Base-by-base conservation (phyloP, 1,140 invertebrate species). In the Lysiphlebus fabarum region DNA sequence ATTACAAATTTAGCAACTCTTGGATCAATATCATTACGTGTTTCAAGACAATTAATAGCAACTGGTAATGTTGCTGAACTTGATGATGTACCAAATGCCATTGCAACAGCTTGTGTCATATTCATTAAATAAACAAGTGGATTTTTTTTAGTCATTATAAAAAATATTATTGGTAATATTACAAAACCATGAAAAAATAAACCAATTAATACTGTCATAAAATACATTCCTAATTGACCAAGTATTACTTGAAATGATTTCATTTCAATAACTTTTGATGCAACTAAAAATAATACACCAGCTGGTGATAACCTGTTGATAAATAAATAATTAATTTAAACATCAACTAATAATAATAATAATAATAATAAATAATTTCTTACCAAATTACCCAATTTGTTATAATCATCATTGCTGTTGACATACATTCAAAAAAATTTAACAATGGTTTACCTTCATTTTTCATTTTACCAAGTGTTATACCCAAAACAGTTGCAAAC, bases 1-100 rank as follows among this genome's bases (percentile, higher is more conserved):
- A 94, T 81, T 2, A 92, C 90, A 71, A 95, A 95, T 58, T 91
- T 81, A 0, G 89, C 87, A 6, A 95, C 87, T 59, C 90, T 76
- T 1, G 84, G 75, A 69, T 93, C 91, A 10, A 93, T 79, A 17
- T 84, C 80, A 64, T 90, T 90, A 61, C 90, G 87, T 45, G 90
- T 87, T 73, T 93, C 91, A 53, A 92, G 73, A 65, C 90, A 92
- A 47, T 82, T 79, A 57, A 92, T 87, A 2, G 90, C 90, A 26
- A 91, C 78, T 10, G 88, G 89, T 11, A 90, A 74, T 1, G 89
- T 88, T 0, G 88, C 89, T 3, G 87, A 87, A 72, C 88, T 90
- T 4, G 88, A 90, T 5, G 87, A 86, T 7, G 90, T 92, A 47
- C 89, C 90, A 67, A 91, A 91, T 10, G 90, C 90, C 0, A 90